Base-by-base conservation (phyloP, 2,888 invertebrate species). In the Panopea generosa region DNA sequence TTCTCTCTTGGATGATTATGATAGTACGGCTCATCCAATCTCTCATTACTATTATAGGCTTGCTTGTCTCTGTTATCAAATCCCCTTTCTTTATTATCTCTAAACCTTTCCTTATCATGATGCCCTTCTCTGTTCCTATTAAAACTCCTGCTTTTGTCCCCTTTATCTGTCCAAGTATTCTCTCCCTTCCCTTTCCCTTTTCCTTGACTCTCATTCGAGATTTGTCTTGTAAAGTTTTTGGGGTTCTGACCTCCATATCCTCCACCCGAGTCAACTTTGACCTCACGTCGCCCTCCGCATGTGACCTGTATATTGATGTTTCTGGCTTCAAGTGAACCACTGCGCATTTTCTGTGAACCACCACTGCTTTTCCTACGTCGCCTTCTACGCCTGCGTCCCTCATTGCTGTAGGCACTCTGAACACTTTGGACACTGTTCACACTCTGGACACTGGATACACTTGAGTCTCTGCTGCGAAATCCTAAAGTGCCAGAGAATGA, bases 381-480 rank as follows among this genome's bases (percentile, higher is more conserved):
- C 16, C 78, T 61, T 26, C 80, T 50, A 1, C 82, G 56, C 24
- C 81, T 72, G 16, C 74, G 61, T 22, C 82, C 82, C 20, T 81
- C 78, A 43, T 77, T 77, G 20, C 75, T 69, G 18, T 73, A 65
- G 18, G 68, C 71, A 75, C 81, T 77, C 49, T 82, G 71, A 2
- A 74, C 77, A 66, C 83, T 81, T 26, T 82, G 82, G 27, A 82
- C 81, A 71, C 84, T 84, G 49, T 77, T 65, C 3, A 77, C 74
- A 65, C 83, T 85, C 20, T 84, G 82, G 3, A 78, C 85, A 71
- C 87, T 87, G 20, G 84, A 81, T 7, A 84, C 75, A 68, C 87
- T 87, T 11, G 87, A 85, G 33, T 84, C 86, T 14, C 85, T 59
- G 63, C 84, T 84, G 47, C 82, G 67, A 24, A 82, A 75, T 52